Evolutionary conservation across 2,797 vertebrate genomes (phyloP).

Genomic region (Leucoraja ocellata): DNA sequence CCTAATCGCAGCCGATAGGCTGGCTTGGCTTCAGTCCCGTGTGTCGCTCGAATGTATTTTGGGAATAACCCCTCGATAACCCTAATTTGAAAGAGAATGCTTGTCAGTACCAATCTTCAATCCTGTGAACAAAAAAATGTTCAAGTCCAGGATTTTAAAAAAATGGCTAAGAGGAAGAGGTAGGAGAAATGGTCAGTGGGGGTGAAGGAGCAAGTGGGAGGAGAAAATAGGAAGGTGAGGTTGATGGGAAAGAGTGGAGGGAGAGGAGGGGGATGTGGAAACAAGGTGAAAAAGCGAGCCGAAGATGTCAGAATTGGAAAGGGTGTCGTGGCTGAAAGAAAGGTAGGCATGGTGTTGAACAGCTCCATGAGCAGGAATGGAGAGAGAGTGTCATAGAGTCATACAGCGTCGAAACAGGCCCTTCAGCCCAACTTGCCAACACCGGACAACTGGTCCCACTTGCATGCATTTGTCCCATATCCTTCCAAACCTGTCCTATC

Average conservation of each 20-base stretch:
- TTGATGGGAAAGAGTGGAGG: neutral
- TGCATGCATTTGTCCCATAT: too few relatives aligned
- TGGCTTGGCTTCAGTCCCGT: slow-evolving; percentile 58
- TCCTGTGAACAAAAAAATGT: neutral
- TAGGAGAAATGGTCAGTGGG: neutral
- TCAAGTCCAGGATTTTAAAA: neutral
- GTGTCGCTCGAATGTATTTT: slow-evolving; percentile 56
- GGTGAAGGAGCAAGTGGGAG: neutral
- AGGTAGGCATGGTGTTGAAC: neutral
- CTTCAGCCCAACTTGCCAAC: too few relatives aligned
- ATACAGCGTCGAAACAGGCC: too few relatives aligned
- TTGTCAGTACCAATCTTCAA: neutral
- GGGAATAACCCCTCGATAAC: slow-evolving; percentile 56
- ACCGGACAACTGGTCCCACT: too few relatives aligned
- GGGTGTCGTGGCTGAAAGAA: neutral
- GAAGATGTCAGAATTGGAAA: neutral
- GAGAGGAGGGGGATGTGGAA: neutral
- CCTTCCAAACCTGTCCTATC: too few relatives aligned
- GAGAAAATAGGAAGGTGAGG: neutral
- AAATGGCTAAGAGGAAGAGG: too few relatives aligned
- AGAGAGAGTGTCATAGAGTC: too few relatives aligned
- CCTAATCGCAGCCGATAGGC: slow-evolving; percentile 52
- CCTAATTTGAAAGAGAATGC: slow-evolving; percentile 46
- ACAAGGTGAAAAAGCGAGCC: too few relatives aligned
- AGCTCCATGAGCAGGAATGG: too few relatives aligned